Conservation (phyloP, 2,888 invertebrate genomes). For the Tridacna crocea region DNA sequence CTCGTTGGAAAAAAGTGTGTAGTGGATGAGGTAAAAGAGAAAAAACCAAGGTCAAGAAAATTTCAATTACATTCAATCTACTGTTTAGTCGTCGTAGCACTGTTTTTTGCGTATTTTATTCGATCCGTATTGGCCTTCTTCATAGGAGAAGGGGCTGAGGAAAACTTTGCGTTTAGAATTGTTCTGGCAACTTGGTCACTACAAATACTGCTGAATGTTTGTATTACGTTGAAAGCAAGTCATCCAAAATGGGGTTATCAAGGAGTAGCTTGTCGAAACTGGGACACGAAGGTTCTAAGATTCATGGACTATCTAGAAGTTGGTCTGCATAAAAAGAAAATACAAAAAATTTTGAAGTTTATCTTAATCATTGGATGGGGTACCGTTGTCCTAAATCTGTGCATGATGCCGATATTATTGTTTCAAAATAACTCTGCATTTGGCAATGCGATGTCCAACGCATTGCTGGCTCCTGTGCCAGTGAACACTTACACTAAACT, state of each 20-base stretch:
- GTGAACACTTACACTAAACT: conserved; percentile 18
- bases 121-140: background rate
- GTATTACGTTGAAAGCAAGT: background rate
- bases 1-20: background rate
- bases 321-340: background rate
- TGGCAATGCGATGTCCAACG: background rate
- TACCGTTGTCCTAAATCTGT: background rate
- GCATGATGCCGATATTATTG: background rate
- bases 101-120: background rate
- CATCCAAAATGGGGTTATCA: conserved; percentile 17
- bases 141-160: background rate
- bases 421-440: conserved; percentile 16
- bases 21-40: background rate
- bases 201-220: conserved; percentile 8
- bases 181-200: conserved; percentile 9
- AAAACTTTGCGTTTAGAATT: background rate
- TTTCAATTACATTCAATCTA: background rate
- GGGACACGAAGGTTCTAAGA: conserved; percentile 11
- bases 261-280: background rate
- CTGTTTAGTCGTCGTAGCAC: background rate
- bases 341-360: background rate
- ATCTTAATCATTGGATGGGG: background rate
- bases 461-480: conserved; percentile 17
- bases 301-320: background rate
- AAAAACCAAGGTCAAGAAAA: background rate